Evolutionary conservation across 2,113 vertebrate species (phyloP).

Genomic region (Gymnogyps californianus): DNA sequence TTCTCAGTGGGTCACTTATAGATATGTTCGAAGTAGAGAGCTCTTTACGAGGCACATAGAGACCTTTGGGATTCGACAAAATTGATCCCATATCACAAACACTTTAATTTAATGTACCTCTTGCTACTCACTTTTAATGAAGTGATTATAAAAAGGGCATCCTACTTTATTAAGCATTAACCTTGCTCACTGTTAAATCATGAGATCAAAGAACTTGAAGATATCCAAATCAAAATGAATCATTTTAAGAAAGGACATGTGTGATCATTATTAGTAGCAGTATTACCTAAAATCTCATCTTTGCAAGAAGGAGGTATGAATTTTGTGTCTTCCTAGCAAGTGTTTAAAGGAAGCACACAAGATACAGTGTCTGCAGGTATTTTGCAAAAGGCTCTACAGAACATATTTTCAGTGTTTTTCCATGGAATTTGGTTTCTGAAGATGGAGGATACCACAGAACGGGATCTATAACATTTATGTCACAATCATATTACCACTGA

Average conservation of each 20-base stretch:
- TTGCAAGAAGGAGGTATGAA: not conserved
- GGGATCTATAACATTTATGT: not conserved
- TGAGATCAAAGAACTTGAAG: conserved; percentile 15
- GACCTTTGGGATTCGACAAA: conserved; percentile 26
- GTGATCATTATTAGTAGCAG: not conserved
- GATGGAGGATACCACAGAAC: not conserved
- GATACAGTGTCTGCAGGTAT: not conserved
- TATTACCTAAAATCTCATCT: not conserved
- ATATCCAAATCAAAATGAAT: not conserved
- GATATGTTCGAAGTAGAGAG: conserved; percentile 31
- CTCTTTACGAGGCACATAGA: conserved; percentile 42
- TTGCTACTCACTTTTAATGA: conserved; percentile 57
- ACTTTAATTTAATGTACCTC: conserved; percentile 59
- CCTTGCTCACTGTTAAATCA: conserved; percentile 43
- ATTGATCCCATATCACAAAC: conserved; percentile 63
- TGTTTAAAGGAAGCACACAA: not conserved
- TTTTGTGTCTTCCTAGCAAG: not conserved
- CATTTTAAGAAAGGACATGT: not conserved
- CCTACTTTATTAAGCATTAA: conserved; percentile 61
- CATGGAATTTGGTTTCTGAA: not conserved
- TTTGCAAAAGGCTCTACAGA: not conserved
- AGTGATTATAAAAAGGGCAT: conserved; percentile 62
- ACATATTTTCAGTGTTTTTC: not conserved
- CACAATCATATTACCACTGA: not conserved
- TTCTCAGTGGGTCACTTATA: conserved; percentile 46